Evolutionary conservation across 1,140 invertebrate genomes (phyloP), one percentile per base, ranked within the genome.

Genomic region (Homalodisca vitripennis): DNA sequence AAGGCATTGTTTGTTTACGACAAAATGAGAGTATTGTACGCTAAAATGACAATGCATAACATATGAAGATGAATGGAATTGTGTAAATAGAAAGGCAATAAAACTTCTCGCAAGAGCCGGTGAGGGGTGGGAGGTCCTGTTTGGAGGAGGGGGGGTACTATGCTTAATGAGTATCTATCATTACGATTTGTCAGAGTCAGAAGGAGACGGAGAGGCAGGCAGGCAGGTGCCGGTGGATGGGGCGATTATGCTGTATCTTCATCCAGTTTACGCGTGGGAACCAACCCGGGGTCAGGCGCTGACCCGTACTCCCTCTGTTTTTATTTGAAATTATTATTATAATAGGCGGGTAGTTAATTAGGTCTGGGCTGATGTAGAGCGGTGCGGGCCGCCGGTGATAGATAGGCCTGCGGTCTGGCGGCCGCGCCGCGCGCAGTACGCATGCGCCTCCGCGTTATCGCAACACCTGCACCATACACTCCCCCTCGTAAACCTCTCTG

Each of bases 241-340:
- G 34, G 14, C 27, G 55, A 60, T 60, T 60, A 60, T 53, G 48
- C 48, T 53, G 48, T 24, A 6, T 26, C 55, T 60, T 60, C 55
- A 60, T 60, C 55, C 55, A 60, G 55, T 60, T 60, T 60, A 53
- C 48, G 55, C 55, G 55, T 60, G 55, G 55, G 55, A 60, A 60
- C 22, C 22, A 26, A 60, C 55, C 55, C 3, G 24, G 26, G 55
- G 55, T 60, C 55, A 60, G 14, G 22, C 2, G 3, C 55, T 60
- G 55, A 60, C 55, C 55, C 55, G 3, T 3, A 26, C 22, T 26
- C 55, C 24, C 55, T 60, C 55, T 60, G 55, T 60, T 60, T 60
- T 60, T 60, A 60, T 60, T 60, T 60, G 55, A 60, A 60, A 60
- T 60, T 60, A 60, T 60, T 60, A 60, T 60, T 60, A 60, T 60